These are phyloP conservation scores for Agrypnia vestita DNA, from an alignment of 1,140 invertebrate genomes.

Conservation along the genomic window DNA sequence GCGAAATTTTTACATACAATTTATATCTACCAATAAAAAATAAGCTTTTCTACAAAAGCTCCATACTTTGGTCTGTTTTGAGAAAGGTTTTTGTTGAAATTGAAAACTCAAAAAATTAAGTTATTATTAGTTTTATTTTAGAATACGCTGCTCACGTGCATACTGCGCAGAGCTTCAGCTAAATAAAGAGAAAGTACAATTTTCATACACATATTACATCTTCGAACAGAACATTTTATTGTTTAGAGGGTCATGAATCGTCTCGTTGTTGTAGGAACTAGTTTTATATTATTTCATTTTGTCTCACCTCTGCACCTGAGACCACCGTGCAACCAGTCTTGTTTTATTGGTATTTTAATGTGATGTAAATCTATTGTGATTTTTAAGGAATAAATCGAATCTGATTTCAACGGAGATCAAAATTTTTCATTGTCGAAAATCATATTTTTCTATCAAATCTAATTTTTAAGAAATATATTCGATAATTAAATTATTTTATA, in stretches of 20 bases:
- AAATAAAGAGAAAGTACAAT: no score
- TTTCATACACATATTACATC: background rate
- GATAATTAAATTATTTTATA: no score
- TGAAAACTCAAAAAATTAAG: background rate
- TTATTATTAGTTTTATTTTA: background rate
- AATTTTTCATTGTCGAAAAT: no score
- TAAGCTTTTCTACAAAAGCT: no score
- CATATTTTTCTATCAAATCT: no score
- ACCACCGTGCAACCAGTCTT: slow-evolving; percentile 22
- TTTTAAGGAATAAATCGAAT: no score
- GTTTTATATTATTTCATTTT: slow-evolving; percentile 3
- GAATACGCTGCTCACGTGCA: background rate
- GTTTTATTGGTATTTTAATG: slow-evolving; percentile 35
- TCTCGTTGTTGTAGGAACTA: slow-evolving; percentile 36
- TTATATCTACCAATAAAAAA: no score
- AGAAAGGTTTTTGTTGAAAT: no score
- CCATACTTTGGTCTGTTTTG: no score
- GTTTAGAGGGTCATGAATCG: slow-evolving; percentile 48
- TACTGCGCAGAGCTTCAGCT: background rate
- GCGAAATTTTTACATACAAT: no score
- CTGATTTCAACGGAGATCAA: no score
- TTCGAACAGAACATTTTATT: slow-evolving; percentile 46
- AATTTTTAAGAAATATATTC: no score
- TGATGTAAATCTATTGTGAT: slow-evolving; percentile 5
- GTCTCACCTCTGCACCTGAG: background rate